Evolutionary conservation across 2,797 vertebrate genomes (phyloP).

Genomic region (Okamejei kenojei): DNA sequence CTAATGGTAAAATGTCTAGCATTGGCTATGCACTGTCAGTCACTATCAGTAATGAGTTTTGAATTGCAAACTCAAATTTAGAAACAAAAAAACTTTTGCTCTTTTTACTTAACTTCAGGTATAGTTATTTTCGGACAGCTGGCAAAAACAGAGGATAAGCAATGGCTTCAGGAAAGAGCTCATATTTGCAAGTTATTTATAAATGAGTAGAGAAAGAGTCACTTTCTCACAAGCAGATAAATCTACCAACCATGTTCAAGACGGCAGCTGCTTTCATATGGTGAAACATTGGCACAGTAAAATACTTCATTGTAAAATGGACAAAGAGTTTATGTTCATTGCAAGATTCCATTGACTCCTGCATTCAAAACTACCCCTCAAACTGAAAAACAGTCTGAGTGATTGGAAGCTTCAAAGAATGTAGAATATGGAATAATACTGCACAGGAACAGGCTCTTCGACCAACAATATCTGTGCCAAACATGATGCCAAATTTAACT

Average conservation of each 20-base stretch:
- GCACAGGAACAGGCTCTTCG: too few species aligned
- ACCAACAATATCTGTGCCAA: too few species aligned
- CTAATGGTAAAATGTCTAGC: background rate
- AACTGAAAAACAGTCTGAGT: background rate
- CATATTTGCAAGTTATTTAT: background rate
- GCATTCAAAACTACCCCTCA: background rate
- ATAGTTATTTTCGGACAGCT: background rate
- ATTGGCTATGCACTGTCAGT: background rate
- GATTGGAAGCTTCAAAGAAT: background rate
- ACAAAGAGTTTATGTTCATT: background rate
- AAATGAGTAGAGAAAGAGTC: background rate
- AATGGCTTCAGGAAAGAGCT: background rate
- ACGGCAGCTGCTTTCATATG: background rate
- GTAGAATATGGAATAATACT: too few species aligned
- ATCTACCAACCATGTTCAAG: background rate
- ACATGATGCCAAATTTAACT: too few species aligned
- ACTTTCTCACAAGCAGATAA: background rate
- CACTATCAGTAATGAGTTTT: background rate
- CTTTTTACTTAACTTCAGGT: background rate
- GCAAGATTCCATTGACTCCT: conserved; percentile 9
- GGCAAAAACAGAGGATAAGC: background rate
- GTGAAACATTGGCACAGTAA: background rate
- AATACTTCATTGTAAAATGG: background rate
- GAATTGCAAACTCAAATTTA: background rate
- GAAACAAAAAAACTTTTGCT: too few species aligned